Conservation (phyloP, 1,140 invertebrate species). For the Harpegnathos saltator region DNA sequence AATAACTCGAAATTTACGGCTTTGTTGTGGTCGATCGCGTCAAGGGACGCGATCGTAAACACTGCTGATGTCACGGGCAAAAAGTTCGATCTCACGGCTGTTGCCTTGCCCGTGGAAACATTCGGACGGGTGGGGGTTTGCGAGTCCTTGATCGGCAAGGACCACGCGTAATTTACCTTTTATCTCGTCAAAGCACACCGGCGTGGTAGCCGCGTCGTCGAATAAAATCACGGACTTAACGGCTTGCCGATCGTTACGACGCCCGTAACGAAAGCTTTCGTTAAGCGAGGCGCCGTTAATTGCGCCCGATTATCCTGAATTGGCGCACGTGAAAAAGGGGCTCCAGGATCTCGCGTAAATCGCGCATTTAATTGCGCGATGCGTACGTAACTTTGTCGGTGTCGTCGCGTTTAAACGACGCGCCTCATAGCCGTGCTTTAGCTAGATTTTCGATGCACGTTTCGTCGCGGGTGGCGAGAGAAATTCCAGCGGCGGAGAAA, state of each 20-base stretch:
- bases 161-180: conserved; percentile 5
- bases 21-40: not conserved
- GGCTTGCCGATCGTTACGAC: not conserved
- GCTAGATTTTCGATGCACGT: conserved; percentile 1
- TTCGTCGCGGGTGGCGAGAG: not conserved
- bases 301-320: conserved; percentile 33
- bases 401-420: not conserved
- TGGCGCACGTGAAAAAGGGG: not conserved
- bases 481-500: not conserved
- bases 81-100: not conserved
- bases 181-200: conserved; percentile 27
- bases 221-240: conserved; percentile 43
- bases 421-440: not conserved
- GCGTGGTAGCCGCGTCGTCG: not conserved
- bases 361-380: conserved; percentile 17
- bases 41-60: not conserved
- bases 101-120: not conserved
- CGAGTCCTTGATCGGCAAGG: not conserved
- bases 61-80: not conserved
- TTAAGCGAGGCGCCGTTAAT: conserved; percentile 22
- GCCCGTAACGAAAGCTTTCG: conserved; percentile 28
- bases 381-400: conserved; percentile 15
- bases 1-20: not conserved
- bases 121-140: not conserved
- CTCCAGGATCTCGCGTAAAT: conserved; percentile 19